Evolutionary conservation across 2,888 invertebrate species (phyloP), one percentile per base, ranked within the genome.

Genomic region (Aspidapion aeneum): DNA sequence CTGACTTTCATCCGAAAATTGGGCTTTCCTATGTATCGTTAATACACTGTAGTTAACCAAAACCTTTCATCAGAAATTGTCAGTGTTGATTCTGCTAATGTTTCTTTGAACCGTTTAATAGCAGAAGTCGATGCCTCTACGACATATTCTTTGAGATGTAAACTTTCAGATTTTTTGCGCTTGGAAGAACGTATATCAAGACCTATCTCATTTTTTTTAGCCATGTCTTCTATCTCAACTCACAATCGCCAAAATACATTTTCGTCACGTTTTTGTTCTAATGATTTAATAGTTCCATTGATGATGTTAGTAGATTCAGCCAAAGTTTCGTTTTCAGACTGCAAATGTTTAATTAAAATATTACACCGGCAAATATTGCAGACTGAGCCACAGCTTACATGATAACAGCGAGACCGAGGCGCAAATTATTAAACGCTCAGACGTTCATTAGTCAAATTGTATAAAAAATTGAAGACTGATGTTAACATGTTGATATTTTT

Each of bases 261-360:
- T 55, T 60, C 60, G 18, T 21, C 20, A 48, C 59, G 35, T 59
- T 59, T 59, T n/a, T 52, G 35, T n/a, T 59, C 59, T 12, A 59
- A 18, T 16, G 52, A 50, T 55, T 54, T 55, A 17, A 60, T 60
- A 16, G 22, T 54, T 21, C 55, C 60, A 60, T 60, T 35, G 16
- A 55, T 60, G 7, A 60, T 60, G 52, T 7, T 7, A 7, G 60
- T 60, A 18, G 60, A 54, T 55, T 49, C 60, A 20, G 51, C 60
- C 17, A 60, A 60, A 5, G 60, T 60, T 7, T n/a, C 12, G n/a
- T 51, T 21, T 60, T 60, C 51, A 18, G 18, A 5, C 18, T 60
- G 60, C 18, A 59, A 22, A 1, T 60, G 22, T 35, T 60, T 60
- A 18, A 21, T 60, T 60, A 60, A 60, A 60, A 60, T 21, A 60